Percentiles rank a stretch among this genome's conserved stretches.
phyloP scores from a whole-genome alignment of 2,797 vertebrate genomes.

The Chrosomus eos region DNA sequence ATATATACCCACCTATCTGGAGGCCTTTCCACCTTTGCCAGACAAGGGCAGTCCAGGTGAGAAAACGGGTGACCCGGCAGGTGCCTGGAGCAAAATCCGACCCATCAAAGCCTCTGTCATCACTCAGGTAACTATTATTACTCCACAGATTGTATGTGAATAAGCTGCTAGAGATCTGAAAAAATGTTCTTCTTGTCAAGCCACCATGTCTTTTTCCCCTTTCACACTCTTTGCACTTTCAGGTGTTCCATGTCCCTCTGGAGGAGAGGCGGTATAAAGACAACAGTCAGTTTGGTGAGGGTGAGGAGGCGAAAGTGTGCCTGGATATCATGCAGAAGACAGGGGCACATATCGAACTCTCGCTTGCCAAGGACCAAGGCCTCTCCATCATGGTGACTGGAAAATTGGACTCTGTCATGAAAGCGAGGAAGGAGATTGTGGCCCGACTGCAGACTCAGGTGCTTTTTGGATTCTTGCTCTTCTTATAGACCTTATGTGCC shows the following conservation, averaged over 20 bases:
- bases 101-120: conserved; percentile 82
- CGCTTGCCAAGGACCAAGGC: conserved; percentile 84
- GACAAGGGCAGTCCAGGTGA: conserved; percentile 80
- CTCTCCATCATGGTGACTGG: conserved; percentile 86
- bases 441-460: conserved; percentile 85
- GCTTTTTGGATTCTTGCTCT: background rate
- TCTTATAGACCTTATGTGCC: background rate
- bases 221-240: background rate
- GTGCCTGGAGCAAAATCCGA: conserved; percentile 80
- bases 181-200: background rate
- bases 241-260: conserved; percentile 84
- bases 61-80: conserved; percentile 72
- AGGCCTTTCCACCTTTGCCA: conserved; percentile 81
- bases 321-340: conserved; percentile 85
- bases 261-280: conserved; percentile 87
- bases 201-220: background rate
- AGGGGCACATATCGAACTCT: conserved; percentile 84
- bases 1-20: conserved; percentile 81
- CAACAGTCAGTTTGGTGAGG: conserved; percentile 85
- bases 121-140: conserved; percentile 77
- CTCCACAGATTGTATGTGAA: background rate
- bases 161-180: background rate
- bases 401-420: conserved; percentile 83
- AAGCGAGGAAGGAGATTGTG: conserved; percentile 85
- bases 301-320: conserved; percentile 83